Conservation (phyloP, 2,888 invertebrate species). For the Acrocyrtus sp. region DNA sequence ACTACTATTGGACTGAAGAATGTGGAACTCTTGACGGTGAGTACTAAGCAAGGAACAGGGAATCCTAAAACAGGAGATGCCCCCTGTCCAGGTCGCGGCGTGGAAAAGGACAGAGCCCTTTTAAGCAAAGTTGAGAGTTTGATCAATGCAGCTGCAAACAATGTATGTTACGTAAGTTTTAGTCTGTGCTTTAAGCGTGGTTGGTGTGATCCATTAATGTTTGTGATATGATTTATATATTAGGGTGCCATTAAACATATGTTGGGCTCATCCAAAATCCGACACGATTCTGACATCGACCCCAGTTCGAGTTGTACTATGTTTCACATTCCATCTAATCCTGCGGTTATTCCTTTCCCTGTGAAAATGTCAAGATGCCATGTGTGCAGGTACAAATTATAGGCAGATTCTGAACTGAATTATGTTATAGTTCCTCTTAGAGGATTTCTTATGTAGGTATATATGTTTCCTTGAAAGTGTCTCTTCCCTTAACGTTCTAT, state of each 20-base stretch:
- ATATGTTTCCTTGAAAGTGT: too few species aligned
- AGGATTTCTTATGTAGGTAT: too few species aligned
- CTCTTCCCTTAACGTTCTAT: too few species aligned
- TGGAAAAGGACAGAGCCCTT: constrained; percentile 33
- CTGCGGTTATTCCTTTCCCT: constrained; percentile 76
- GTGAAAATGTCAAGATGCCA: constrained; percentile 79
- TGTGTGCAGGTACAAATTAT: constrained; percentile 78
- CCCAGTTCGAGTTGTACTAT: constrained; percentile 70
- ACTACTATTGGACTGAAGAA: constrained; percentile 49
- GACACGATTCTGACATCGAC: constrained; percentile 58
- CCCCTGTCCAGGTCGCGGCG: constrained; percentile 39
- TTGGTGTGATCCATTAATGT: background rate
- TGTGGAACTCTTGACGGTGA: constrained; percentile 35
- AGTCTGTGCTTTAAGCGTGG: constrained; percentile 1
- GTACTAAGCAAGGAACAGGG: constrained; percentile 35
- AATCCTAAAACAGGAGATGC: constrained; percentile 39
- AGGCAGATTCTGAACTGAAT: too few species aligned
- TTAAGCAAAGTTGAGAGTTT: constrained; percentile 28
- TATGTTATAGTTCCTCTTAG: too few species aligned
- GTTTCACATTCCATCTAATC: constrained; percentile 86
- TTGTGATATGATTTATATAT: too few species aligned
- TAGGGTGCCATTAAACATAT: constrained; percentile 39
- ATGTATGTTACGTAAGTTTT: constrained; percentile 21
- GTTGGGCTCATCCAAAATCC: too few species aligned
- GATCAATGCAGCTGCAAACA: constrained; percentile 13